Evolutionary conservation across 2,797 vertebrate species (phyloP), one percentile per base, ranked within the genome.

Genomic region (Meriones psammophilus): DNA sequence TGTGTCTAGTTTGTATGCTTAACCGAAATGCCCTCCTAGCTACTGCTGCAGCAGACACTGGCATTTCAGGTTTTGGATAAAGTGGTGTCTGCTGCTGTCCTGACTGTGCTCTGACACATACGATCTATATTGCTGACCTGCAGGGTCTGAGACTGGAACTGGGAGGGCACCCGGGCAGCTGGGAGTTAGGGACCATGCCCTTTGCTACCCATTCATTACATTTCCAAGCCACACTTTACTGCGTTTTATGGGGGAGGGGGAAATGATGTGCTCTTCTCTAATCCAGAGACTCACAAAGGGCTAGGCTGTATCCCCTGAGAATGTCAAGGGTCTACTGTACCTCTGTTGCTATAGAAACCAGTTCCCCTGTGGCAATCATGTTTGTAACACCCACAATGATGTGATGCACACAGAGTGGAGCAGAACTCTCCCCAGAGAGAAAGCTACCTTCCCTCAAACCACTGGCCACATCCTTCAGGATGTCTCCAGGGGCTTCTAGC

Each of bases 311-410:
- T 94, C 89, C 89, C 84, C 92, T 17, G 92, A 96, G 94, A 97
- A 93, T 68, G 88, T 96, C 90, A 94, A 96, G 96, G 95, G 96
- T 94, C 96, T 92, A 86, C 88, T 88, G 66, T 96, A 97, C 39
- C 69, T 94, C 74, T 60, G 92, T 98, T 6, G 1, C 97, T 91
- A 98, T 95, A 88, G 97, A 93, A 97, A 97, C 97, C 26, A 76
- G 86, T 66, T 96, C 91, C 62, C 95, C 88, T 62, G 76, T 88
- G 94, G 92, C 86, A 91, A 0, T 87, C 33, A 6, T 54, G 90
- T 94, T 94, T 81, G 87, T 33, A 28, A 42, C 56, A 80, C n/a
- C 76, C 60, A 85, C 94, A 36, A 18, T 26, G 92, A 73, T 60
- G 24, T 20, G 42, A 84, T n/a, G 58, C 71, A 76, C 14, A 22